Evolutionary conservation across 2,797 vertebrate species (phyloP), one percentile per base, ranked within the genome.

Genomic region (Galaxias olidus): DNA sequence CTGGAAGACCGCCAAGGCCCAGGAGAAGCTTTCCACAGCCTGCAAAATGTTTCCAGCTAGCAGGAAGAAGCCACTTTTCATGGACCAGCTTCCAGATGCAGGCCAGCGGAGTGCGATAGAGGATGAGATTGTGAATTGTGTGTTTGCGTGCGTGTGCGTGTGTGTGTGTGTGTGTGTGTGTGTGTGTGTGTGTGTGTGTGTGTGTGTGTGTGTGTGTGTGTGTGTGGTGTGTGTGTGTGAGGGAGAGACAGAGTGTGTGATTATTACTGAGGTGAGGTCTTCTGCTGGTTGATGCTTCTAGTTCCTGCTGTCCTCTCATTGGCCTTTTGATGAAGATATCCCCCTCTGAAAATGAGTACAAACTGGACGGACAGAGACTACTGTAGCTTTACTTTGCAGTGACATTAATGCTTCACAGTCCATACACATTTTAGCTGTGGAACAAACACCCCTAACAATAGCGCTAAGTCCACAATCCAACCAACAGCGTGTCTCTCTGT

Each of bases 31-130:
- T 80, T 88, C 77, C 81, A 85, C 85, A 86, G 84, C 64, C 79
- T 80, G 82, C 83, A 90, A 90, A 91, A 91, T 87, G 86, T 89
- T 91, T 91, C 91, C 89, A 92, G 84, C 66, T 66, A 89, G 85
- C 88, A 90, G 90, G 89, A 92, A 90, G 89, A 88, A 85, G 86
- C 75, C 90, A 92, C 90, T 93, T 91, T 92, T 89, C 87, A 85
- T 76, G 73, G 83, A 91, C 86, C 81, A 79, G 82, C 88, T 93
- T 91, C 90, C 89, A 91, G 91, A 92, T 92, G 91, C 88, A 91
- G 76, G 70, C 20, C 47, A 59, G 48, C 62, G 20, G 30, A 41
- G 43, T 65, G 55, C 52, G 80, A 75, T 69, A 72, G 78, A 83
- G 76, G 79, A 86, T 77, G 73, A 75, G 78, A 80, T 73, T n/a